Base-by-base conservation (phyloP, 2,797 vertebrate genomes). In the Takifugu ocellatus region DNA sequence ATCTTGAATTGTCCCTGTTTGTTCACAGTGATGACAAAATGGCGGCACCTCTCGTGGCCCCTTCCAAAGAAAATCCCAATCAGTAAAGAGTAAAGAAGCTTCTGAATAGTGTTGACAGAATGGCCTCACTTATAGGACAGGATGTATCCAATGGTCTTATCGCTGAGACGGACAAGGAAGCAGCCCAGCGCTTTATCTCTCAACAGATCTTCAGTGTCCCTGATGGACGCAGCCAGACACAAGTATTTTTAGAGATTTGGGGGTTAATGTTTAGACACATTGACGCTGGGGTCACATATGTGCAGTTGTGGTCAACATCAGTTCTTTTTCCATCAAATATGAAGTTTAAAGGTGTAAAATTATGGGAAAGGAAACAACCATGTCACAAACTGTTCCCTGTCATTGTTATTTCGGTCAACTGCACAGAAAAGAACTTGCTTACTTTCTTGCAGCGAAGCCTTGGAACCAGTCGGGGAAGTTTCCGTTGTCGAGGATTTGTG, bases 91-190 rank as follows among this genome's bases (percentile, higher is more conserved):
- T 24, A 25, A 25, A 12, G 5, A 17, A 21, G 2, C 25, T 2
- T 7, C 0, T 17, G 14, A 46, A 2, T 42, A 1, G 42, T 2
- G 25, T 1, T 10, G 26, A 55, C 8, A 3, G 5, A 16, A 49
- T 43, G 3, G 5, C 45, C 89, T 88, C 83, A 94, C 94, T 78
- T 93, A 82, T 94, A 95, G 59, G 94, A 95, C 49, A 95, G 79
- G 77, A 95, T 91, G 84, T 93, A 95, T 59, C 93, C 88, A 0
- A 89, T 75, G 15, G 92, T 74, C 80, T 89, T 90, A 51, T 93
- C 89, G 0, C 93, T 94, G 72, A 94, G 88, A 58, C 93, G 87
- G 50, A 95, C 90, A 63, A 95, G 90, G 66, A 95, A 95, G 48
- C 80, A 87, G 33, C 94, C 93, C 6, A 86, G 51, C n/a, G 68